A percentile compares a stretch with the other conserved stretches of the same genome.
phyloP scores from a whole-genome alignment of 1,140 invertebrate genomes.

The Cepaea nemoralis region DNA sequence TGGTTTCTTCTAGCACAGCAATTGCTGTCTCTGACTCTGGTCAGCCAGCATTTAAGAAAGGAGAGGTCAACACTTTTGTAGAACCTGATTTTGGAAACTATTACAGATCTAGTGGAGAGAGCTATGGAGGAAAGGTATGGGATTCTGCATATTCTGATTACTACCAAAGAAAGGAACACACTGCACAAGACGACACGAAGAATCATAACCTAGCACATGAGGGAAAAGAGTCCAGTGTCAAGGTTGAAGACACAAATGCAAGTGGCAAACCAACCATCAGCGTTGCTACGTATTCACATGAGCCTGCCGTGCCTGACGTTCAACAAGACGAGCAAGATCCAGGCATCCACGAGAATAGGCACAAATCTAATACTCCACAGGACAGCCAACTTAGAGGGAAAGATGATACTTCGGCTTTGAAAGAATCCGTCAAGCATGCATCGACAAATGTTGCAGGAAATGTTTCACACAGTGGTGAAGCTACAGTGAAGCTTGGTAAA shows the following conservation, averaged over 20 bases:
- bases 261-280: neutral
- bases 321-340: neutral
- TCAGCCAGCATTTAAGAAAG: neutral
- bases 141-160: neutral
- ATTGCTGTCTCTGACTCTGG: neutral
- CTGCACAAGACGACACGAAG: neutral
- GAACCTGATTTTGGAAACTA: conserved; percentile 1
- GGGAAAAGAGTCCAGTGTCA: neutral
- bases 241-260: neutral
- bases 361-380: neutral
- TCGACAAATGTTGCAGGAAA: neutral
- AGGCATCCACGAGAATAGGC: neutral
- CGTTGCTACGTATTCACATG: neutral
- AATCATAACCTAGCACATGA: neutral
- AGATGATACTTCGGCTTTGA: neutral
- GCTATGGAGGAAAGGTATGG: neutral
- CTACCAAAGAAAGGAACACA: neutral
- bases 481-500: neutral
- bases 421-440: neutral
- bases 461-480: neutral
- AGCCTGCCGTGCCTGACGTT: neutral
- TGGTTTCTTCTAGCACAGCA: neutral
- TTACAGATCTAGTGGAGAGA: conserved; percentile 12
- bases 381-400: neutral
- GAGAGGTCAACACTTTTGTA: conserved; percentile 23